A percentile compares a stretch with the other conserved stretches of the same genome.
These are phyloP conservation scores for Bicyclus anynana DNA, from an alignment of 1,140 invertebrate genomes.

Conservation along the genomic window DNA sequence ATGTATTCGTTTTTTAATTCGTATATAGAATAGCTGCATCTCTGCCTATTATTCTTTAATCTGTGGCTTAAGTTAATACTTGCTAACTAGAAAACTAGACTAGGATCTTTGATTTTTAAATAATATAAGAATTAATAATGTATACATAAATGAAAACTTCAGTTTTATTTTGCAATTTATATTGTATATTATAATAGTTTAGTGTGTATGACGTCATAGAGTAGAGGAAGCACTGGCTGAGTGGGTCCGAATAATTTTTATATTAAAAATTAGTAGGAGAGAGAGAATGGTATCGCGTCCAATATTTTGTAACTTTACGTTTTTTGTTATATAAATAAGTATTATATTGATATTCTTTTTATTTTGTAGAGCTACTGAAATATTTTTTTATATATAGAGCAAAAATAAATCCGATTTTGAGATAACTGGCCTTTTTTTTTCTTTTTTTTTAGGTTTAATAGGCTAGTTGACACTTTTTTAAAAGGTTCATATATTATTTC, in stretches of 20 bases:
- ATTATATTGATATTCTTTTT: conserved; percentile 69
- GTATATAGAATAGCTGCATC: no score
- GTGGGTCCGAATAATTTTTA: conserved; percentile 69
- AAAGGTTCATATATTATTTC: no score
- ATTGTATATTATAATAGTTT: neutral
- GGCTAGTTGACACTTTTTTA: no score
- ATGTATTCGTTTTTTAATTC: no score
- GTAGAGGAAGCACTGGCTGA: conserved; percentile 32
- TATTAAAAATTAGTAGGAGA: conserved; percentile 72
- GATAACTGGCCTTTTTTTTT: conserved; percentile 6
- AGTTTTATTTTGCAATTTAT: neutral
- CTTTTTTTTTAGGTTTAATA: neutral
- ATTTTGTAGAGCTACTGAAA: conserved; percentile 65
- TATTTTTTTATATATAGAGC: conserved; percentile 71
- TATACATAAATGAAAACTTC: neutral
- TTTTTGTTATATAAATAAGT: conserved; percentile 65
- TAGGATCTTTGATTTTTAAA: no score
- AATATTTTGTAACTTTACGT: conserved; percentile 55
- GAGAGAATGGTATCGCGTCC: conserved; percentile 66
- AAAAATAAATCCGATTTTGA: conserved; percentile 41
- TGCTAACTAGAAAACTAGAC: no score
- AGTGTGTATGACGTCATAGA: conserved; percentile 29
- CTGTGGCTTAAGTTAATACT: no score
- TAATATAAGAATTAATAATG: no score
- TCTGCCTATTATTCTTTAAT: no score